Percentiles rank a stretch among this genome's conserved stretches.
Conservation (phyloP, 2,113 vertebrate species). For the Eidolon helvum region DNA sequence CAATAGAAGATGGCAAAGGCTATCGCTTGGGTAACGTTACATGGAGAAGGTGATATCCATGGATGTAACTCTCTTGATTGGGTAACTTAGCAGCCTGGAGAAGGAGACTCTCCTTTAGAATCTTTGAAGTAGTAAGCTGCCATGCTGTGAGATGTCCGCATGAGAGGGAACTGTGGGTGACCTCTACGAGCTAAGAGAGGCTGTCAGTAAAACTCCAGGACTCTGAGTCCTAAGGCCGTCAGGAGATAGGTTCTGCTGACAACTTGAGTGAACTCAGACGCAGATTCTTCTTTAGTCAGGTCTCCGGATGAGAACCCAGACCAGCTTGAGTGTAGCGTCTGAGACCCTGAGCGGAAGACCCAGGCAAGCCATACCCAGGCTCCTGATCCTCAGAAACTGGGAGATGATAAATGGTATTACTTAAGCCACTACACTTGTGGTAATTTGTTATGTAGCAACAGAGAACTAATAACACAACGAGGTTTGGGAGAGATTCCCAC, state of each 20-base stretch:
- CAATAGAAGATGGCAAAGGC: not conserved
- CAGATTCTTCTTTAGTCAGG: not conserved
- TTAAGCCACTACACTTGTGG: not conserved
- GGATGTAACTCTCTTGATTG: not conserved
- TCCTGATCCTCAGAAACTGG: not conserved
- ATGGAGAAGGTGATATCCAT: not conserved
- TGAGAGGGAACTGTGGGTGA: not conserved
- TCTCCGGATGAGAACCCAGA: not conserved
- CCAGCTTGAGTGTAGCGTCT: not conserved
- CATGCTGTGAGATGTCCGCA: not conserved
- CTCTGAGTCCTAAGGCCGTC: not conserved
- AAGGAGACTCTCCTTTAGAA: not conserved
- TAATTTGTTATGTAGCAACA: not conserved
- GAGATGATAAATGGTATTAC: not conserved
- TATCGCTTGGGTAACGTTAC: not conserved
- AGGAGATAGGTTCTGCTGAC: not conserved
- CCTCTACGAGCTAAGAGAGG: not conserved
- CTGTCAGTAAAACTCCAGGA: not conserved
- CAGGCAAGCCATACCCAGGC: not conserved
- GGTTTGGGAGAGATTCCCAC: not conserved
- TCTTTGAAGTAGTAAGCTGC: not conserved
- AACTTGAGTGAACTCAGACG: not conserved
- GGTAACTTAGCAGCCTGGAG: not conserved
- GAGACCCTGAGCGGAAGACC: not conserved
- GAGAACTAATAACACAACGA: not conserved